phyloP scores from a whole-genome alignment of 2,888 invertebrate species.

The Cerceris ruficornis region DNA sequence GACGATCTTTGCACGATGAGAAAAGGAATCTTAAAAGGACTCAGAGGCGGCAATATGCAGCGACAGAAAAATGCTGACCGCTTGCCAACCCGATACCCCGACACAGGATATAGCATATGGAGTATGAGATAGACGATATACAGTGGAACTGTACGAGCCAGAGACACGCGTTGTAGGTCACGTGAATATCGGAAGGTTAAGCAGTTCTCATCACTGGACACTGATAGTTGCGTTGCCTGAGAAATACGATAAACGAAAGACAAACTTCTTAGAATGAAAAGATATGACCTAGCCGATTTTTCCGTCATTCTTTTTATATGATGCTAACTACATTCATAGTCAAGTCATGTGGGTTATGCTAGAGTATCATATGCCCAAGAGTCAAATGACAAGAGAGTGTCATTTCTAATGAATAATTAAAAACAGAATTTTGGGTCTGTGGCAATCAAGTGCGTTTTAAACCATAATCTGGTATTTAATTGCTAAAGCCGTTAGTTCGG shows the following conservation, averaged over 20 bases:
- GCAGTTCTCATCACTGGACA: constrained; percentile 53
- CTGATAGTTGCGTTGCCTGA: constrained; percentile 48
- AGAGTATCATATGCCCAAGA: too few species aligned
- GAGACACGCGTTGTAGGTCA: constrained; percentile 56
- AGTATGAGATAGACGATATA: constrained; percentile 58
- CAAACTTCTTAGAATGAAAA: constrained; percentile 39
- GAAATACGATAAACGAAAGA: constrained; percentile 44
- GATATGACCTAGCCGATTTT: constrained; percentile 9
- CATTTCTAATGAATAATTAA: too few species aligned
- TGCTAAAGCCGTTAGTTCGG: too few species aligned
- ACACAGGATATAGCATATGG: constrained; percentile 62
- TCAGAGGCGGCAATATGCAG: constrained; percentile 36
- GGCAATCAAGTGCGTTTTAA: too few species aligned
- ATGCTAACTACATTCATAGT: background rate
- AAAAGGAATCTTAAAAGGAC: constrained; percentile 48
- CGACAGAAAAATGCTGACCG: constrained; percentile 60
- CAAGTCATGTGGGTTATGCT: too few species aligned
- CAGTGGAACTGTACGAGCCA: constrained; percentile 42
- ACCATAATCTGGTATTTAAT: too few species aligned
- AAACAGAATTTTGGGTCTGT: too few species aligned
- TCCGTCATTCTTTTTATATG: background rate
- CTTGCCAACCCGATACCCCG: constrained; percentile 62
- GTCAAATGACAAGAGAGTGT: too few species aligned
- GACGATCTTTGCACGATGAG: constrained; percentile 34
- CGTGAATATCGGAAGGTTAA: constrained; percentile 54